Evolutionary conservation across 1,140 invertebrate species (phyloP), one percentile per base, ranked within the genome.

Genomic region (Diachasma alloeum): DNA sequence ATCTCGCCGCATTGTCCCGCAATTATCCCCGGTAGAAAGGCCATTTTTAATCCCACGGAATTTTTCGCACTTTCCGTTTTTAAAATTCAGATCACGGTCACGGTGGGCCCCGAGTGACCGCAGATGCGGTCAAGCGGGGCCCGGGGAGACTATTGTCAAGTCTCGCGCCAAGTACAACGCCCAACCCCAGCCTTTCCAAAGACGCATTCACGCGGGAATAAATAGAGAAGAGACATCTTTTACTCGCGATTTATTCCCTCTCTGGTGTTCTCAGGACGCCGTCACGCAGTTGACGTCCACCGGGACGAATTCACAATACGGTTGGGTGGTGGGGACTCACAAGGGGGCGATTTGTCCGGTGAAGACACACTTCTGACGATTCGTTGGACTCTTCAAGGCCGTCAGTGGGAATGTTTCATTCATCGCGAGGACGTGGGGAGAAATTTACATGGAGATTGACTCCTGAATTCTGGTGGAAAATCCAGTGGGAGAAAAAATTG

Each of bases 231-330:
- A 42, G 10, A 42, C 39, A 11, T 42, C 39, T 42, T 42, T 42
- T 42, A 13, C 39, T 42, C 39, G 9, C 39, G 39, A 42, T 42
- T 42, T 42, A 42, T 42, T 42, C 39, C 39, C 39, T 42, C 9
- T 42, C 9, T 13, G 9, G 39, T 42, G 10, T 42, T 31, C 31
- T 31, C 31, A 31, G 31, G 80, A 83, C 82, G 74, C 77, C 81
- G 81, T 84, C 82, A 83, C 77, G 82, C 78, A 22, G 67, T 82
- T 79, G 79, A 37, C 19, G 8, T 17, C 39, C 10, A 69, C 67
- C 36, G 31, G 17, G 15, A 15, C 67, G n/a, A 69, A 69, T 69
- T 11, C 17, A 19, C 17, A 53, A 42, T 42, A 42, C 9, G 1
- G 2, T 31, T 6, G 31, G 31, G 2, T 31, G 31, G 31, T 31